Percentiles rank a stretch among this genome's conserved stretches.
These are phyloP conservation scores for Trypoxylon attenuatum DNA, from an alignment of 2,888 invertebrate genomes.

Conservation along the genomic window DNA sequence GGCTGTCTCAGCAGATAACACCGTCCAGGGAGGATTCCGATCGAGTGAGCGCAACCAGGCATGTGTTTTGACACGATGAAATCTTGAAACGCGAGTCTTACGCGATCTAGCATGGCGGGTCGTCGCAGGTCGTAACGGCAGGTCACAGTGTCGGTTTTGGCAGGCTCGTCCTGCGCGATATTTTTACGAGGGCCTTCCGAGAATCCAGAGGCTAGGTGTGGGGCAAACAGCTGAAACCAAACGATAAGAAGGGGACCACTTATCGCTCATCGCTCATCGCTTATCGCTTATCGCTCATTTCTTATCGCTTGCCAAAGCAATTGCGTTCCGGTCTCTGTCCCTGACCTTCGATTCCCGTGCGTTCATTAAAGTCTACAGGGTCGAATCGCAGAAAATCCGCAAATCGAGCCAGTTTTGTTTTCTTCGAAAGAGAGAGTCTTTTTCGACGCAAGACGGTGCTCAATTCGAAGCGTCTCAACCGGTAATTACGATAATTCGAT, in stretches of 20 bases:
- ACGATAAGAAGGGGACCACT: conserved; percentile 62
- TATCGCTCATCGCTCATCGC: too few species aligned
- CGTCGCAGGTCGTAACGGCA: too few species aligned
- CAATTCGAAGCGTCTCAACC: conserved; percentile 30
- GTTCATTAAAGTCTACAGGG: conserved; percentile 29
- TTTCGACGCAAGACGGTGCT: conserved; percentile 17
- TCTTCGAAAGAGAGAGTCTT: too few species aligned
- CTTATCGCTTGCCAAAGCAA: conserved; percentile 38
- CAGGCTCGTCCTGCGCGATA: conserved; percentile 62
- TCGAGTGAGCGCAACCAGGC: conserved; percentile 6
- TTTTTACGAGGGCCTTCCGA: conserved; percentile 67
- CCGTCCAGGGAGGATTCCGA: conserved; percentile 2
- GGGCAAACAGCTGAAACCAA: conserved; percentile 64
- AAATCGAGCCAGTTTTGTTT: too few species aligned
- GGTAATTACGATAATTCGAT: conserved; percentile 64
- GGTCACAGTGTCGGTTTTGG: conserved; percentile 48
- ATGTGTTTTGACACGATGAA: conserved; percentile 24
- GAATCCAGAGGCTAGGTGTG: conserved; percentile 57
- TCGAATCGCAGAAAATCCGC: too few species aligned
- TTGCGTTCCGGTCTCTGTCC: conserved; percentile 40
- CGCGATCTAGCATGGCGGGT: conserved; percentile 28
- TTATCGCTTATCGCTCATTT: conserved; percentile 51
- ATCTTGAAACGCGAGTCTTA: conserved; percentile 38
- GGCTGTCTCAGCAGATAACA: too few species aligned
- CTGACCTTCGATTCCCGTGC: conserved; percentile 45